Base-by-base conservation (phyloP, 2,888 invertebrate genomes). In the Apeira syringaria region DNA sequence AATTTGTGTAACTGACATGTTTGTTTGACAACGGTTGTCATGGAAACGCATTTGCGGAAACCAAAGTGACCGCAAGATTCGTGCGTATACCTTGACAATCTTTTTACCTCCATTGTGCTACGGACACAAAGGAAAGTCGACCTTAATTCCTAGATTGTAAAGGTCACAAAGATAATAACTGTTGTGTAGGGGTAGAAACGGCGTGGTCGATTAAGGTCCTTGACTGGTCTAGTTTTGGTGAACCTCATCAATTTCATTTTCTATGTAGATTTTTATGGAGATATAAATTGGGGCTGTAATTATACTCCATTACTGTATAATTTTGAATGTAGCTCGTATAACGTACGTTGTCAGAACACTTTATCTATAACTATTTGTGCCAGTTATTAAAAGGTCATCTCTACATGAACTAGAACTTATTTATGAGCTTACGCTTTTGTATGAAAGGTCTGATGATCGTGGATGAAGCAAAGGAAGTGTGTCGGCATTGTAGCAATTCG, bases 1-100 rank as follows among this genome's bases (percentile, higher is more conserved):
- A 74, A 68, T 68, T 70, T 30, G 70, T 68, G 68, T 66, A 61
- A 68, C 79, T 84, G 87, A 78, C 81, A 80, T 56, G 52, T 64
- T 62, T 87, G 86, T 89, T 86, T 75, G 73, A 71, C 51, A 47
- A 38, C 40, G 26, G 84, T 85, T 63, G 57, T 51, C 59, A 80
- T 78, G 70, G 68, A 37, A 56, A 84, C 79, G 46, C 22, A 47
- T 61, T 76, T 72, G 76, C 82, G 81, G 84, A 84, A 83, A 78
- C 45, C 22, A 22, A 15, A 26, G 68, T 59, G 59, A 62, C 58
- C 55, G 61, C 57, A 59, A 60, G 59, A 54, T 59, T 51, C 52
- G 59, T 68, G 66, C 66, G 67, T 4, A 3, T 15, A 15, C 15
- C 15, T 4, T 15, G 4, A 15, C 3, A 15, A 3, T 15, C 15